These are phyloP conservation scores for Plumapathes pennacea DNA, from an alignment of 92 coral and sea anemone genomes.

Conservation along the genomic window DNA sequence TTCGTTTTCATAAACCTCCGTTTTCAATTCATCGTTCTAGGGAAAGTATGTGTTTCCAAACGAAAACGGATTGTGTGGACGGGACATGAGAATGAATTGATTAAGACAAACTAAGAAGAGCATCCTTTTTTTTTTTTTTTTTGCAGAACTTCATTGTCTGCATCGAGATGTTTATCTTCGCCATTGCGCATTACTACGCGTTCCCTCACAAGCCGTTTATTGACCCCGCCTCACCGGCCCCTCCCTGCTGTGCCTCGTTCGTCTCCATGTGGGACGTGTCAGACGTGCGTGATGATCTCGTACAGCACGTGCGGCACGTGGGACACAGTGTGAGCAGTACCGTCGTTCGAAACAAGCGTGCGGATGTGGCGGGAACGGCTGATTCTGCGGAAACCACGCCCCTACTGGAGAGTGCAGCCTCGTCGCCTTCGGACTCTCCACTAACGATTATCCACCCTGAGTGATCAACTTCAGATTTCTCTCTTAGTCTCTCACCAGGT, in stretches of 20 bases:
- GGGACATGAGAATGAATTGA: too few species aligned
- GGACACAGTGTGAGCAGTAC: constrained; percentile 81
- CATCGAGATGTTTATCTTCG: constrained; percentile 89
- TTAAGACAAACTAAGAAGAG: constrained; percentile 1
- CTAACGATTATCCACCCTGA: too few species aligned
- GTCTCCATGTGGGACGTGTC: constrained; percentile 92
- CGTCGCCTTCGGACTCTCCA: too few species aligned
- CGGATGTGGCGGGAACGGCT: background rate
- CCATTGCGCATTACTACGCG: constrained; percentile 82
- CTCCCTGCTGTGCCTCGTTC: constrained; percentile 91
- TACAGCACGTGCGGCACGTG: constrained; percentile 79
- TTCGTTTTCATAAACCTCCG: too few species aligned
- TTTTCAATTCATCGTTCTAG: too few species aligned
- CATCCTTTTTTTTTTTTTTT: background rate
- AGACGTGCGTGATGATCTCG: constrained; percentile 86
- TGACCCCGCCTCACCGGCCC: constrained; percentile 79
- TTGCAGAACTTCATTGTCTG: constrained; percentile 77
- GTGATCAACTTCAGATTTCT: too few species aligned
- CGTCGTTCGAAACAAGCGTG: constrained; percentile 57
- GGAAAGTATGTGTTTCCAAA: too few species aligned
- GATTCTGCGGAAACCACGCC: constrained; percentile 14
- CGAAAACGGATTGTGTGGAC: too few species aligned
- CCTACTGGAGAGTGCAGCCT: constrained; percentile 1
- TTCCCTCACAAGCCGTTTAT: constrained; percentile 88
- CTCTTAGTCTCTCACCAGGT: too few species aligned